Evolutionary conservation across 1,140 invertebrate species (phyloP), one percentile per base, ranked within the genome.

Genomic region (Zaprionus nigranus): DNA sequence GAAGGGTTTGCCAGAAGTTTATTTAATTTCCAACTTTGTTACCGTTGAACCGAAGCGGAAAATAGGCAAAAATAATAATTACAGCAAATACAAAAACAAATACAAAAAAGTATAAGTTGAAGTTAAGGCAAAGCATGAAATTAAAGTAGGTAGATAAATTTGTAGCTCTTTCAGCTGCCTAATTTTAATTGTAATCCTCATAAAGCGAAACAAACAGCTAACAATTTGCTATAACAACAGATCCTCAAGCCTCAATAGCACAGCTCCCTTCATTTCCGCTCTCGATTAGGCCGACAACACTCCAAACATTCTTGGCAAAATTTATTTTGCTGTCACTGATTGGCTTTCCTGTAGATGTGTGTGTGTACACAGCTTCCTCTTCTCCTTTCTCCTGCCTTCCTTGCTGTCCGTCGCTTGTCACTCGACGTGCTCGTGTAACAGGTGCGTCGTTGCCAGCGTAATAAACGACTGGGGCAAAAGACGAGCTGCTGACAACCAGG

Each of bases 251-350:
- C n/a, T 11, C 2, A 34, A 9, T 9, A 34, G 9, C 30, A 15
- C 57, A 77, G 54, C 56, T 62, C 70, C 68, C 68, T 87, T 71
- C 63, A 87, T 78, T 87, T 80, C 83, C 72, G 66, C 77, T 80
- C 86, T 65, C 72, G 62, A 87, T 87, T 87, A 79, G 40, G 57
- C 28, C 36, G 38, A 40, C n/a, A 43, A 40, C 40, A 46, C 40
- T 24, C 13, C 34, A 51, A 43, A 30, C 43, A 51, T 40, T 43
- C 51, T 62, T 66, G 65, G 78, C 51, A 80, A 86, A 86, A 82
- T 87, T 74, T 56, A 87, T 86, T 86, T 83, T 62, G 24, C 56
- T 68, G 72, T 46, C 72, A 75, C 66, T 86, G 83, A 87, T 86
- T 86, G 83, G 79, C 72, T 78, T 72, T 58, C 54, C 51, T 60